Percentiles rank a stretch among this genome's conserved stretches.
phyloP scores from a whole-genome alignment of 2,888 invertebrate genomes.

The Ypsolopha scabrella region DNA sequence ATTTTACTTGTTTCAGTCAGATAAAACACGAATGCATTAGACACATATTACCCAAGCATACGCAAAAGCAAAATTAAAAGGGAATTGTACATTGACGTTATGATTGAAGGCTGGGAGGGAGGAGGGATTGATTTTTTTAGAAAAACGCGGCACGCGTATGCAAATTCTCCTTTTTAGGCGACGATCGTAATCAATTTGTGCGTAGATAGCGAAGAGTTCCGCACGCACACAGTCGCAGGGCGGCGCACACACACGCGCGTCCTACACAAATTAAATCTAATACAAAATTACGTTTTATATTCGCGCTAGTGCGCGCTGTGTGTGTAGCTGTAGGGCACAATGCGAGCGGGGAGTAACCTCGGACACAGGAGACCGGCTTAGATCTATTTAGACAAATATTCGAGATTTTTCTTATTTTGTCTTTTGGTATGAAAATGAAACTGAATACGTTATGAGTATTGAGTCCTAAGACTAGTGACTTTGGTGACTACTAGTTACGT shows the following conservation, averaged over 20 bases:
- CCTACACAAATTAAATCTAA: constrained; percentile 67
- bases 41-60: not conserved
- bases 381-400: not conserved
- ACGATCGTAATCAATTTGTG: constrained; percentile 69
- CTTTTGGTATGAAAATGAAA: no score
- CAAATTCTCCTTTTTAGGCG: constrained; percentile 59
- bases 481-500: no score
- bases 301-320: constrained; percentile 56
- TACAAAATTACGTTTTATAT: constrained; percentile 71
- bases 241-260: constrained; percentile 29
- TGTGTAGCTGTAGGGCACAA: constrained; percentile 58
- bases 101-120: constrained; percentile 11
- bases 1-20: not conserved
- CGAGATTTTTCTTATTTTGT: not conserved
- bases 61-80: constrained; percentile 16
- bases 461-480: no score
- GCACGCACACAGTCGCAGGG: constrained; percentile 29
- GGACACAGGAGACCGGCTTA: constrained; percentile 1
- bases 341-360: constrained; percentile 56
- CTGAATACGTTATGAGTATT: no score
- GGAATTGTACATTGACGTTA: not conserved
- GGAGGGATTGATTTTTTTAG: constrained; percentile 34
- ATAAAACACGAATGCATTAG: constrained; percentile 8
- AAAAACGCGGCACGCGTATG: constrained; percentile 47
- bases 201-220: constrained; percentile 62